Evolutionary conservation across 2,113 vertebrate species (phyloP).

Genomic region (Grammomys surdaster): DNA sequence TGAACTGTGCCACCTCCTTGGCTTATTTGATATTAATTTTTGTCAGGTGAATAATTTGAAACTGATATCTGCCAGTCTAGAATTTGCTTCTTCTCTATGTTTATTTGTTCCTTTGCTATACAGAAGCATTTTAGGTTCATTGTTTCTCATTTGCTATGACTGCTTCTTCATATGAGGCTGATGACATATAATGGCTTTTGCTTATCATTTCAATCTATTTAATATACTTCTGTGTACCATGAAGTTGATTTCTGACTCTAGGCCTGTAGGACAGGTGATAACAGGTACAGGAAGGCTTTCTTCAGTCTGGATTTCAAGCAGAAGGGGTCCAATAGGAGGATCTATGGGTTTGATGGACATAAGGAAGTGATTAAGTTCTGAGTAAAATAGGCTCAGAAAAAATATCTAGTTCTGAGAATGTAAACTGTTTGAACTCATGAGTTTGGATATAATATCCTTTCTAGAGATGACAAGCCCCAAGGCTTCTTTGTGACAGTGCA

Average conservation of each 20-base stretch:
- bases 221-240: background rate
- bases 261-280: background rate
- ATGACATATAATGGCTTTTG: background rate
- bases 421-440: background rate
- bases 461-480: background rate
- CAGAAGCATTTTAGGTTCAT: background rate
- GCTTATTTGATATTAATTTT: background rate
- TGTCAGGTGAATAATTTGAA: background rate
- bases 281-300: background rate
- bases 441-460: background rate
- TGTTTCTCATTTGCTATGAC: background rate
- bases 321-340: background rate
- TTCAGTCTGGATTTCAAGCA: background rate
- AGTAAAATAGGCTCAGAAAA: background rate
- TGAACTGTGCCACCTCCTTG: background rate
- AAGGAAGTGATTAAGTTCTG: background rate
- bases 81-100: background rate
- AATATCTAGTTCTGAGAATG: background rate
- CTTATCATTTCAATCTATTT: background rate
- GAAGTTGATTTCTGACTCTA: background rate
- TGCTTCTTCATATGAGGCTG: background rate
- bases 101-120: background rate
- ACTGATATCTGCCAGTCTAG: background rate
- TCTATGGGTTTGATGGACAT: background rate
- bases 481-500: background rate